Percentiles rank a stretch among this genome's conserved stretches.
These are phyloP conservation scores for Indicator indicator DNA, from an alignment of 2,113 vertebrate species.

Conservation along the genomic window DNA sequence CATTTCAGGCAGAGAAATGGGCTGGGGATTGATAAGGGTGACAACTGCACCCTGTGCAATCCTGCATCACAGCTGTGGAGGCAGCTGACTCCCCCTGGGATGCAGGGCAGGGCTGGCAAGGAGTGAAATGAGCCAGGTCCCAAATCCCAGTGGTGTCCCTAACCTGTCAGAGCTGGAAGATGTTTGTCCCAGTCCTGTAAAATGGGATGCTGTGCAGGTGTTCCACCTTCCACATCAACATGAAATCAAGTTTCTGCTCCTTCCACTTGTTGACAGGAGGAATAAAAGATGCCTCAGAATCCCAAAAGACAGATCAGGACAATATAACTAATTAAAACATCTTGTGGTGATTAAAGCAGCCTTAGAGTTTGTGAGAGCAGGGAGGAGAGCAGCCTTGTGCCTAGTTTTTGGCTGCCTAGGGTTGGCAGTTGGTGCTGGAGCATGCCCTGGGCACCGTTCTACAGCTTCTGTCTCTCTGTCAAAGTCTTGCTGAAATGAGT, in stretches of 20 bases:
- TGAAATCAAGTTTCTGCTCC: background rate
- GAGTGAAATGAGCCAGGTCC: background rate
- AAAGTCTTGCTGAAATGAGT: background rate
- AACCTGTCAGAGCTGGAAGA: background rate
- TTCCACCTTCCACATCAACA: background rate
- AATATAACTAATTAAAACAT: background rate
- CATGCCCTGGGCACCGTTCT: background rate
- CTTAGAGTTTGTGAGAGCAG: background rate
- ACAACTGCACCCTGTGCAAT: background rate
- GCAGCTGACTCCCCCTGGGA: background rate
- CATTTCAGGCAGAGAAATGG: background rate
- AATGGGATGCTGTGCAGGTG: background rate
- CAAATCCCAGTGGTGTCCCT: background rate
- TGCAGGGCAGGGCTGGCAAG: background rate
- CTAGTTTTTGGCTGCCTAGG: background rate
- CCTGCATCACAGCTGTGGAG: fast-evolving
- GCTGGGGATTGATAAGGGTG: background rate
- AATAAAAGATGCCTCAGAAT: background rate
- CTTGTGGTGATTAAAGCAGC: background rate
- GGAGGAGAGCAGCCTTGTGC: background rate
- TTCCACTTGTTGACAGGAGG: fast-evolving
- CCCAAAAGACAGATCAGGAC: background rate
- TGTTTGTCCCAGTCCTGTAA: background rate
- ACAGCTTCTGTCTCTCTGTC: background rate
- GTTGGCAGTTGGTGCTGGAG: background rate